phyloP scores from a whole-genome alignment of 2,888 invertebrate species.

The Acanthoscelides obtectus region DNA sequence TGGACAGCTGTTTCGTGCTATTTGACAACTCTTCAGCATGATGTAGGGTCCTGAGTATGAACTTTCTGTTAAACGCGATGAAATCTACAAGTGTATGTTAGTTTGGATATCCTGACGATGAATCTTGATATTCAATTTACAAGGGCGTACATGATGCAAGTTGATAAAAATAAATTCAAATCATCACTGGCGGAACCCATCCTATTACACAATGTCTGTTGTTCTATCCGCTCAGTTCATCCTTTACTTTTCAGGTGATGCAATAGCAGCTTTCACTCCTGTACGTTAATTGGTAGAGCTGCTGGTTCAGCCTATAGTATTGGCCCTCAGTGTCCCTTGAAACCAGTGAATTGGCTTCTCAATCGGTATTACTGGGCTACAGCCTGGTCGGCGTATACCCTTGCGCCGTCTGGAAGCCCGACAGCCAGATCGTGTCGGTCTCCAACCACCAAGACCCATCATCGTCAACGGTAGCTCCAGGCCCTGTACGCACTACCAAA shows the following conservation, averaged over 20 bases:
- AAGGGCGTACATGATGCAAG: no score
- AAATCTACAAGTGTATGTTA: no score
- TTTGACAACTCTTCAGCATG: no score
- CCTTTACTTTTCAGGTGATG: neutral
- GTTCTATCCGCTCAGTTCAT: neutral
- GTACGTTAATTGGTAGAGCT: neutral
- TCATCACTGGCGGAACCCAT: no score
- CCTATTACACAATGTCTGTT: no score
- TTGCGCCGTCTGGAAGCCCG: slow-evolving; percentile 52
- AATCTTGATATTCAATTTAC: no score
- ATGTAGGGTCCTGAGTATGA: no score
- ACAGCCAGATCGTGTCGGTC: slow-evolving; percentile 12
- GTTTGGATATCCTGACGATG: no score
- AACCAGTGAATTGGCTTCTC: slow-evolving; percentile 48
- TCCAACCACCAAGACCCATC: slow-evolving; percentile 8
- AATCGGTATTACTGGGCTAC: slow-evolving; percentile 50
- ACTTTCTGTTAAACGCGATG: no score
- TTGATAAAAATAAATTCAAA: no score
- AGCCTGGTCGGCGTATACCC: slow-evolving; percentile 55
- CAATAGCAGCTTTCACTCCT: neutral
- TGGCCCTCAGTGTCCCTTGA: slow-evolving; percentile 22
- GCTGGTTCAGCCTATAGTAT: slow-evolving; percentile 25
- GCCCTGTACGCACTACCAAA: slow-evolving; percentile 24
- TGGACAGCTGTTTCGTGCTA: no score
- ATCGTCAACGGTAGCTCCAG: slow-evolving; percentile 2